Evolutionary conservation across 2,797 vertebrate genomes (phyloP), one percentile per base, ranked within the genome.

Genomic region (Fringilla coelebs): DNA sequence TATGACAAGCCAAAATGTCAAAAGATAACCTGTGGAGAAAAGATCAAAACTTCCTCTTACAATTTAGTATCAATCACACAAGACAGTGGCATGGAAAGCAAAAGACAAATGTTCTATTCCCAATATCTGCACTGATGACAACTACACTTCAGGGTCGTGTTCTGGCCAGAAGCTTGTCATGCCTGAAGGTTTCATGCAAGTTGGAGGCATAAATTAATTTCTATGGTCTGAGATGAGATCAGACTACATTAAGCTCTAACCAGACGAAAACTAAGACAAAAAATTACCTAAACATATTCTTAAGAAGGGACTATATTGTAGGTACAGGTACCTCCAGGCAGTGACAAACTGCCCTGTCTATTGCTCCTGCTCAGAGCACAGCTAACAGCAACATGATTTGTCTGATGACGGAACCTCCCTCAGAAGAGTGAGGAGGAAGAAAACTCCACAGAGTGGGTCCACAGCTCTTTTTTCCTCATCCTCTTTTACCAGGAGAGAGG

Each of bases 51-150:
- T 11, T 68, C 46, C 46, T 20, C n/a, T 81, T 57, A 40, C 71
- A 62, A 62, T 19, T 0, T 52, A 16, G 2, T 61, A 17, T 17
- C 60, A 25, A 17, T 17, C 60, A 25, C 36, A 18, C 1, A 1
- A 76, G 38, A 65, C 16, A 12, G 19, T 17, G 34, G 13, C 9
- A 43, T 11, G 17, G 36, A 82, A 81, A 91, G 7, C 9, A 70
- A 76, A 85, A 78, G 32, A 72, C 11, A 72, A 61, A 62, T 28
- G 8, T 63, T 6, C 5, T 63, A 29, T 17, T 68, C 46, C n/a
- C 10, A 9, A 24, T 38, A 51, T 7, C 43, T 63, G 22, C n/a
- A 38, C 3, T 71, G 52, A 74, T 63, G 32, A 38, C 12, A 85
- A 25, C 6, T 21, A 15, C 21, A 13, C n/a, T 49, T 75, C 34